Base-by-base conservation (phyloP, 2,797 vertebrate genomes). In the Pygocentrus nattereri region DNA sequence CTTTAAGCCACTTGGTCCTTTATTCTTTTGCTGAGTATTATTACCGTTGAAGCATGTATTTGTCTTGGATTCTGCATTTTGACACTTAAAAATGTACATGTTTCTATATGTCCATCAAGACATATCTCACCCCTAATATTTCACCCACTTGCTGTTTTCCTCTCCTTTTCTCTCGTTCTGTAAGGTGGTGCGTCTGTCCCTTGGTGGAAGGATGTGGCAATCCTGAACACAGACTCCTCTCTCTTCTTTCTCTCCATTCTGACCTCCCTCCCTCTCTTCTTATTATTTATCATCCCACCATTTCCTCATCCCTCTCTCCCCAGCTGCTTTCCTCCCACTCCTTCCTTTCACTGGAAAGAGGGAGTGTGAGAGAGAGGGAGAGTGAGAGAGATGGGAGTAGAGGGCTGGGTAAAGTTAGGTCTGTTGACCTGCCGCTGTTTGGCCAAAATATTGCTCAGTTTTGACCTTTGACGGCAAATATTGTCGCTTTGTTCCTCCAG, bases 281-380 rank as follows among this genome's bases (percentile, higher is more conserved):
- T 71, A 54, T 74, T 85, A 87, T 89, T 87, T 69, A 79, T 84
- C 83, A 86, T 80, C 88, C 87, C 85, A 89, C 82, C 44, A 19
- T 91, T 93, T 92, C 91, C 76, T 83, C 82, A 52, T 67, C 76
- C 31, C 5, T 27, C 5, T 27, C 70, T 75, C 76, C 82, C 76
- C 21, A 78, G 76, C 69, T 41, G 19, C 70, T 69, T 68, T 74
- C 70, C 82, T 69, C 82, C 82, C 82, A 83, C 82, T 69, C 70
- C 67, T 83, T 79, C 82, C 82, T 69, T 83, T 83, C 19, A 5
- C 62, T 41, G 23, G 27, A 69, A 64, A 62, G 44, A 69, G 75
- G 25, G 71, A 76, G 64, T 59, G 74, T 41, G 56, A 58, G 15
- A 68, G 38, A 81, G 47, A 61, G 31, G 44, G 27, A 76, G 64